phyloP scores from a whole-genome alignment of 2,888 invertebrate genomes.

The Rotaria macrura region DNA sequence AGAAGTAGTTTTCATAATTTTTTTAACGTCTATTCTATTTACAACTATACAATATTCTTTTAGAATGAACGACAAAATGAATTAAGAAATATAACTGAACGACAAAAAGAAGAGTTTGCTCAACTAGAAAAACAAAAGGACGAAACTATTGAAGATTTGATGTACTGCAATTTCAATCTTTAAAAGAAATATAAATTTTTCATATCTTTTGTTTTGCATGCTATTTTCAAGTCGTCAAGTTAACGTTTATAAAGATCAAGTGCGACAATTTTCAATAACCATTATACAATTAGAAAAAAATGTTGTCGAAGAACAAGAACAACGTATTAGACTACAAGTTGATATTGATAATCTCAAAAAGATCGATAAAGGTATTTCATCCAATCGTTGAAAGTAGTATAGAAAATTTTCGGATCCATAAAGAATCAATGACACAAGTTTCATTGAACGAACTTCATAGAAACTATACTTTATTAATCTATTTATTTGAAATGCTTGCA shows the following conservation, averaged over 20 bases:
- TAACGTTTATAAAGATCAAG: constrained; percentile 43
- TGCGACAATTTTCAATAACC: constrained; percentile 47
- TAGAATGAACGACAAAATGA: neutral
- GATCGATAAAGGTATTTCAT: neutral
- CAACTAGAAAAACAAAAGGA: neutral
- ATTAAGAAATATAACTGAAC: neutral
- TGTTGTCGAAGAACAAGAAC: constrained; percentile 10
- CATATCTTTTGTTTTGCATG: neutral
- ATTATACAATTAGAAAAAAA: constrained; percentile 46
- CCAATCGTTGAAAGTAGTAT: too few relatives aligned
- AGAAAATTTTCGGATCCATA: too few relatives aligned
- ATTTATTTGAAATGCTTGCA: too few relatives aligned
- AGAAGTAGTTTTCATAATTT: neutral
- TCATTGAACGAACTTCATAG: too few relatives aligned
- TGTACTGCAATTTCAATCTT: neutral
- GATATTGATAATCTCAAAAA: neutral
- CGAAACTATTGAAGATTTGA: neutral
- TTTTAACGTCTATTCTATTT: neutral
- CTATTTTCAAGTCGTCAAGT: constrained; percentile 39
- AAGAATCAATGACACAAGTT: too few relatives aligned
- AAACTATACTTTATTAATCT: too few relatives aligned
- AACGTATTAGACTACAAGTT: neutral
- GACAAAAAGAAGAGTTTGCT: neutral
- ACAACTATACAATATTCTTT: neutral
- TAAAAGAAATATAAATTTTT: neutral